These are phyloP conservation scores for Lucilia cuprina DNA, from an alignment of 1,140 invertebrate genomes.

Conservation along the genomic window DNA sequence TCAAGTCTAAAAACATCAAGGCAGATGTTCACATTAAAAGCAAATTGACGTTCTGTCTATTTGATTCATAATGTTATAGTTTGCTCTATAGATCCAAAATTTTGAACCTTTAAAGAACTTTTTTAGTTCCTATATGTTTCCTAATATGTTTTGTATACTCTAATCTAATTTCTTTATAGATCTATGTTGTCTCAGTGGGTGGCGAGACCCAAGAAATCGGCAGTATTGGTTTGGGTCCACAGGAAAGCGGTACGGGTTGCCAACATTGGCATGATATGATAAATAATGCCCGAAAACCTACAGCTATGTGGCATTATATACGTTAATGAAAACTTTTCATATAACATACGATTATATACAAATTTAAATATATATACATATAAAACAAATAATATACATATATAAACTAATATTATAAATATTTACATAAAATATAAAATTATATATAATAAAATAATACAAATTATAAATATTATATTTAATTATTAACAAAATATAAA, in stretches of 20 bases:
- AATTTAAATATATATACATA: not conserved
- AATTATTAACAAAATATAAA: no score
- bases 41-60: no score
- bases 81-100: no score
- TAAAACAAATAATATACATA: conserved; percentile 15
- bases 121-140: no score
- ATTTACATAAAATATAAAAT: not conserved
- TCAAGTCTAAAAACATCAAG: no score
- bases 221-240: conserved; percentile 74
- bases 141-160: no score
- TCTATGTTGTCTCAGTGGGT: conserved; percentile 63
- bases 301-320: conserved; percentile 85
- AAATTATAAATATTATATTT: no score
- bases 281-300: conserved; percentile 79
- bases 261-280: conserved; percentile 84
- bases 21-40: no score
- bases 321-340: conserved; percentile 63
- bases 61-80: no score
- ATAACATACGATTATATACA: not conserved
- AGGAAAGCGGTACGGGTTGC: conserved; percentile 68
- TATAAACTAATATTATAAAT: not conserved
- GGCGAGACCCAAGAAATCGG: conserved; percentile 71
- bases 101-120: no score
- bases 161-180: conserved; percentile 55
- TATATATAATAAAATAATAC: no score